Evolutionary conservation across 1,140 invertebrate species (phyloP), one percentile per base, ranked within the genome.

Genomic region (Drosophila ironensis): DNA sequence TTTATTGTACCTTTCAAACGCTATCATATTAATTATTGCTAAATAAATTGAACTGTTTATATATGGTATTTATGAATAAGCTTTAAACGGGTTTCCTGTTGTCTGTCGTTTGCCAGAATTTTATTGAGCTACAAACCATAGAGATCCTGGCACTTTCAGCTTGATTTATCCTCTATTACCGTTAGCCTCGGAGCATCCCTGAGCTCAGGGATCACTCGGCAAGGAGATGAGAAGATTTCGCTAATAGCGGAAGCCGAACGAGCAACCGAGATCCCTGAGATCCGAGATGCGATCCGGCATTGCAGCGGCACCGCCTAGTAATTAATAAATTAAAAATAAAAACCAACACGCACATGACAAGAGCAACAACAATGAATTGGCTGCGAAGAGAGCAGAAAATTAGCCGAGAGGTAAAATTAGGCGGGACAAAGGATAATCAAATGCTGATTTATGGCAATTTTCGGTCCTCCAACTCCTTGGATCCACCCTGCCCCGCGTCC

Each of bases 281-380:
- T n/a, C 40, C 30, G 17, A 42, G 30, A 44, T 37, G 42, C 48
- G 12, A 28, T 24, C 8, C 24, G 46, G 16, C 51, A 25, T 27
- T 30, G 27, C 35, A 45, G 33, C 14, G 45, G 52, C 54, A 77
- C 78, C 78, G 78, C 78, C 78, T 84, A 84, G 72, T 84, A 84
- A 84, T 84, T 84, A 84, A 84, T 86, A 84, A 84, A 84, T 84
- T 84, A 84, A 81, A 86, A 84, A 73, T 60, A 82, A 82, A 76
- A 82, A 76, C 54, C 74, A 84, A 78, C 78, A 84, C 80, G 78
- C 78, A 84, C 73, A 73, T 61, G 73, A 77, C 72, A n/a, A n/a
- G n/a, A n/a, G n/a, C n/a, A n/a, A n/a, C n/a, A 64, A 54, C 44
- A 50, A 27, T 19, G 24, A 30, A 30, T 6, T 20, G 20, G 35